Base-by-base conservation (phyloP, 2,888 invertebrate genomes). In the Nowickia ferox region DNA sequence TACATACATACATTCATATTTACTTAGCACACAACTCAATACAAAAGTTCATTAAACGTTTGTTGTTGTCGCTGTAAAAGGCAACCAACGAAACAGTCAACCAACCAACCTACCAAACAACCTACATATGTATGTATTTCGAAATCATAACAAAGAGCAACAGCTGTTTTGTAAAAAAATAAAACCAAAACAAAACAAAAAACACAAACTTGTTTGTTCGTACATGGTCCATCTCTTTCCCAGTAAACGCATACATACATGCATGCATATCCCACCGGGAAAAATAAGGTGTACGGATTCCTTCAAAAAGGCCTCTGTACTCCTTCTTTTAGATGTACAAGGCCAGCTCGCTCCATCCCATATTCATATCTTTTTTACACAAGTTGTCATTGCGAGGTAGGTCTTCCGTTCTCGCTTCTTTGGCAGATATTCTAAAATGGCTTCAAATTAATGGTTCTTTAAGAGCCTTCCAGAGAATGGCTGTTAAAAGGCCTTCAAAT, bases 41-140 rank as follows among this genome's bases (percentile, higher is more conserved):
- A 69, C 53, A 68, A 86, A 79, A 86, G 86, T 86, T 86, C 86
- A 86, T 86, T 86, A 83, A 86, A 86, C 86, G 86, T 75, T 85
- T 72, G 84, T 69, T 74, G 68, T 80, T 66, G 76, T 74, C 74
- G 74, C 68, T 69, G 81, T 75, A 85, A 82, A 74, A 82, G 79
- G 74, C 82, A 83, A 75, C 65, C 72, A 77, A 76, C 72, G 42
- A 57, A 48, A 46, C 55, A 42, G 42, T 30, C 30, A 69, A 44
- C 57, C 77, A 78, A 51, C 55, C 77, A 74, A 74, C 78, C 61
- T 57, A 63, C 77, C 65, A 69, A 82, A 66, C 78, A 75, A 78
- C 63, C 65, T 55, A 40, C 11, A 30, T 30, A n/a, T n/a, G 9
- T n/a, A 51, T 17, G 9, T 59, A 81, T 81, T 81, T 81, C 76